Conservation (phyloP, 2,888 invertebrate genomes). For the Parnassius smintheus region DNA sequence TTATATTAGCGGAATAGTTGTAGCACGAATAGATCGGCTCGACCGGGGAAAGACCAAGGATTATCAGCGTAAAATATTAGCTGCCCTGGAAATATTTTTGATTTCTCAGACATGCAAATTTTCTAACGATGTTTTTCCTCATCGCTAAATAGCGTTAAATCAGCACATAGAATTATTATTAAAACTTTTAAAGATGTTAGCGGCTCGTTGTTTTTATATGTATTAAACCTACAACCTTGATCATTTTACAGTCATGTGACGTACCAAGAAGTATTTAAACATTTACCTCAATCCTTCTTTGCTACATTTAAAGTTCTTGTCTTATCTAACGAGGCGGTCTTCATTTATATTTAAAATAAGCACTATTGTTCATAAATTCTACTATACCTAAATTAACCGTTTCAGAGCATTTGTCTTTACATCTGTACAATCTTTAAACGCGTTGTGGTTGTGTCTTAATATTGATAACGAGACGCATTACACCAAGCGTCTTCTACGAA, state of each 20-base stretch:
- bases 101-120: too few species aligned
- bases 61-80: too few species aligned
- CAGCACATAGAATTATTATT: too few species aligned
- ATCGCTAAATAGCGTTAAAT: too few species aligned
- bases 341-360: not conserved
- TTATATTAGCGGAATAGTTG: too few species aligned
- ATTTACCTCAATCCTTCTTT: constrained; percentile 14
- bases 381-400: too few species aligned
- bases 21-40: too few species aligned
- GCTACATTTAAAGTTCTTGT: constrained; percentile 3
- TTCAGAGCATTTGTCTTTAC: constrained; percentile 16
- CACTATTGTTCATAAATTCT: too few species aligned
- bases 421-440: constrained; percentile 18
- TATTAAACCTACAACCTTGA: constrained; percentile 10
- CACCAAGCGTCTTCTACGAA: not conserved
- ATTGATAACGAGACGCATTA: not conserved
- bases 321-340: constrained; percentile 3
- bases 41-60: too few species aligned
- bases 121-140: too few species aligned
- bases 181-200: too few species aligned
- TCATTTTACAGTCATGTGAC: constrained; percentile 5
- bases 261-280: constrained; percentile 7
- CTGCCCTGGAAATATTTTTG: too few species aligned
- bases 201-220: not conserved
- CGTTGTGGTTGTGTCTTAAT: constrained; percentile 13